A percentile compares a stretch with the other conserved stretches of the same genome.
Conservation (phyloP, 2,113 vertebrate species). For the Numida meleagris region DNA sequence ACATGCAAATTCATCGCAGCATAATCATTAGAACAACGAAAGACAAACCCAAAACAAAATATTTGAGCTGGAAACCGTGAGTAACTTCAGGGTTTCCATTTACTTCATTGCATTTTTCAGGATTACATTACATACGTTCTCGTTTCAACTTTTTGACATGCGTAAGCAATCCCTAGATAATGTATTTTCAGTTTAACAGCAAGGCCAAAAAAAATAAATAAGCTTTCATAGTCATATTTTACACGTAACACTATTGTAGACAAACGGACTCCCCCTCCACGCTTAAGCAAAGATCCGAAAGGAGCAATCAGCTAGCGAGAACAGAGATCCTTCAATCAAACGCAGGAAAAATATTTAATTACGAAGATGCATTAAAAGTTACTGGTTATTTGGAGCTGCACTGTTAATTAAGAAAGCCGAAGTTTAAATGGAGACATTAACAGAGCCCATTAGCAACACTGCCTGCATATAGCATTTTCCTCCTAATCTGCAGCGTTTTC, state of each 20-base stretch:
- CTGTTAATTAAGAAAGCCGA: constrained; percentile 80
- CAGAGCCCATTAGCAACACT: constrained; percentile 76
- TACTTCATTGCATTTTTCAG: constrained; percentile 68
- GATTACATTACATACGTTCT: constrained; percentile 75
- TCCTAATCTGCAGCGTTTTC: constrained; percentile 58
- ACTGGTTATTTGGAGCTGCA: constrained; percentile 73
- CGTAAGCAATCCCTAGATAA: constrained; percentile 76
- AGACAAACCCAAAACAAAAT: constrained; percentile 74
- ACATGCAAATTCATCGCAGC: constrained; percentile 76
- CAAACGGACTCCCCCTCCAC: constrained; percentile 73
- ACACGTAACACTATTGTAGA: constrained; percentile 72
- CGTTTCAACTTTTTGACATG: constrained; percentile 79
- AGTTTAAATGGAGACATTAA: constrained; percentile 80
- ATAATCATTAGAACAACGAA: constrained; percentile 70
- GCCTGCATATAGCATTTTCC: constrained; percentile 65
- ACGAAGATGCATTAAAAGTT: constrained; percentile 77
- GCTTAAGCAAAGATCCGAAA: constrained; percentile 77
- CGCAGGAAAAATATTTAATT: constrained; percentile 77
- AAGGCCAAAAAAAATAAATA: constrained; percentile 75
- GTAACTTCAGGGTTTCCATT: constrained; percentile 61
- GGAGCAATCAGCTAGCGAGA: constrained; percentile 71
- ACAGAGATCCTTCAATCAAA: constrained; percentile 77
- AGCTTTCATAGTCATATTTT: constrained; percentile 71
- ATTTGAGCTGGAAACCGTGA: constrained; percentile 66
- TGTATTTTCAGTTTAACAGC: constrained; percentile 75